Evolutionary conservation across 2,888 invertebrate genomes (phyloP).

Genomic region (Drosophila mimetica): DNA sequence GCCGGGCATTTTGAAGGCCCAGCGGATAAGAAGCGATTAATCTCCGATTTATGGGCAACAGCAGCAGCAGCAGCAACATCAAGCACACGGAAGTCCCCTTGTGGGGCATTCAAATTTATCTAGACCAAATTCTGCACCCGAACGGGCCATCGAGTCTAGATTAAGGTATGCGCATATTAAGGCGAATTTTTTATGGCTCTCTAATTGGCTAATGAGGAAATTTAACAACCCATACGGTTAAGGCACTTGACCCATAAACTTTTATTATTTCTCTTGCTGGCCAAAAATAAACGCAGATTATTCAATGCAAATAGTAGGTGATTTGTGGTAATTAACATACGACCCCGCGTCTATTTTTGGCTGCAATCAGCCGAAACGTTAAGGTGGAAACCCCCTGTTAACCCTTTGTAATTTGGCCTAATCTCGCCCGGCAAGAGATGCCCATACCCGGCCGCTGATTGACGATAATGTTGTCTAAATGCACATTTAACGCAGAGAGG

Average conservation of each 20-base stretch:
- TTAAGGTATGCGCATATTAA: conserved; percentile 8
- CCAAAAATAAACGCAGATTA: conserved; percentile 13
- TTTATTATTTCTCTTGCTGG: not conserved
- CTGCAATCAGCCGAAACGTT: conserved; percentile 34
- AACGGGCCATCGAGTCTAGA: not conserved
- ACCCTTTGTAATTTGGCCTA: conserved; percentile 63
- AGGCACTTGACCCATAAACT: conserved; percentile 22
- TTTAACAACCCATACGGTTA: not conserved
- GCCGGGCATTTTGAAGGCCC: conserved; percentile 36
- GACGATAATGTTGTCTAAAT: conserved; percentile 67
- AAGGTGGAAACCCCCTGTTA: conserved; percentile 10
- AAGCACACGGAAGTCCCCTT: conserved; percentile 14
- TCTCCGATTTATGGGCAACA: conserved; percentile 20
- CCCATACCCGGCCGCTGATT: conserved; percentile 59
- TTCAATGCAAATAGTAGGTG: conserved; percentile 15
- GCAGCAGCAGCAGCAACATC: no score
- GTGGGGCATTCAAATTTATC: conserved; percentile 10
- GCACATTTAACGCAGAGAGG: conserved; percentile 61
- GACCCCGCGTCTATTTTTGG: conserved; percentile 42
- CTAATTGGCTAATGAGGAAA: conserved; percentile 18
- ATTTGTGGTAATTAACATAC: conserved; percentile 39
- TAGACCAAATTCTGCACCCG: not conserved
- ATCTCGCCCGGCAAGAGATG: conserved; percentile 50
- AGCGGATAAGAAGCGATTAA: conserved; percentile 47
- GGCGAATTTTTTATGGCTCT: conserved; percentile 5